These are phyloP conservation scores for Calycopis cecrops DNA, from an alignment of 1,140 invertebrate species.

Conservation along the genomic window DNA sequence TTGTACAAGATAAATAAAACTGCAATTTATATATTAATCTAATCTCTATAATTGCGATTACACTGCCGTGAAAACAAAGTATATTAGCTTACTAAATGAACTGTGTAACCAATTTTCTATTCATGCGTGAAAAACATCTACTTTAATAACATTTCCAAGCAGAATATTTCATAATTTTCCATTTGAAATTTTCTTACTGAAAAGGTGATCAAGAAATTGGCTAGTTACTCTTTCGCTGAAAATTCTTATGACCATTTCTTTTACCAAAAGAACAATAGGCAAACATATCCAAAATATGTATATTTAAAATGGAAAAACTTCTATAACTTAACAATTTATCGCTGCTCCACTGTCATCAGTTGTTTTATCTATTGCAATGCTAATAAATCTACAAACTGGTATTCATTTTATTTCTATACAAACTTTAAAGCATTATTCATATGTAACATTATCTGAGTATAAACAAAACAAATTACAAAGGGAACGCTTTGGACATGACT, in stretches of 20 bases:
- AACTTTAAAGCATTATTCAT: neutral
- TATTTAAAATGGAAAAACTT: no score
- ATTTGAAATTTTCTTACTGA: neutral
- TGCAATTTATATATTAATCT: neutral
- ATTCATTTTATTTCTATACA: neutral
- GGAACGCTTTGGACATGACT: neutral
- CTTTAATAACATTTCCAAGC: conserved; percentile 1
- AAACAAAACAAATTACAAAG: conserved; percentile 1
- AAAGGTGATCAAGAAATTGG: neutral
- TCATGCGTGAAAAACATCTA: neutral
- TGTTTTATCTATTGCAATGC: no score
- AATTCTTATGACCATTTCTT: no score
- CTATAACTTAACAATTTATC: no score
- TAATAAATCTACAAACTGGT: no score
- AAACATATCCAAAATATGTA: no score
- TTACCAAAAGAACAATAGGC: no score
- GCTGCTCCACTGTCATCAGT: no score
- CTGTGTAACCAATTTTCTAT: neutral
- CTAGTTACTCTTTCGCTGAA: no score
- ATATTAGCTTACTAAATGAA: no score
- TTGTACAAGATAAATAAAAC: no score
- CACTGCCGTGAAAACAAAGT: no score
- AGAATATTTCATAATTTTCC: neutral
- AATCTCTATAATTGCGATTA: neutral
- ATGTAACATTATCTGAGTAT: neutral